phyloP scores from a whole-genome alignment of 2,888 invertebrate species.

The Acanthoscelides obtectus region DNA sequence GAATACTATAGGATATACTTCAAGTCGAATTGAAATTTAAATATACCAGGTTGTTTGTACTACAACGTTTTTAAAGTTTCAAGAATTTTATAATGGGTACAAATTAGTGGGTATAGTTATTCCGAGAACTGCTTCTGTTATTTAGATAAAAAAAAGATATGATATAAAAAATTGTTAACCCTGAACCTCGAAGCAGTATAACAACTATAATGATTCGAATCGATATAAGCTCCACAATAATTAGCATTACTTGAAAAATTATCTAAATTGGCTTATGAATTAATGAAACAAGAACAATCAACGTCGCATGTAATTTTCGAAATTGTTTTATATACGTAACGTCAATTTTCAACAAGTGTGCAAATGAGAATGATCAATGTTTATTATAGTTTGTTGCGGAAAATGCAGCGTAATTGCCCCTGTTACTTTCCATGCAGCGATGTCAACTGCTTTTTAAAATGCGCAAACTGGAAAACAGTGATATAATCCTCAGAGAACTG shows the following conservation, averaged over 20 bases:
- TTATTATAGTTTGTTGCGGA: too few relatives aligned
- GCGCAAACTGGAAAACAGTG: too few relatives aligned
- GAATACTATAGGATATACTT: too few relatives aligned
- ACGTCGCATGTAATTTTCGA: background rate
- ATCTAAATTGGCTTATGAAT: background rate
- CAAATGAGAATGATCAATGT: background rate
- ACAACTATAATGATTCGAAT: background rate
- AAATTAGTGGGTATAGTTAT: background rate
- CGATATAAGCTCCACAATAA: background rate
- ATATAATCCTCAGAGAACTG: too few relatives aligned
- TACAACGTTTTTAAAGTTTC: background rate
- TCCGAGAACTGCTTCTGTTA: background rate
- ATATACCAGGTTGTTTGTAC: too few relatives aligned
- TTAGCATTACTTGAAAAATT: background rate
- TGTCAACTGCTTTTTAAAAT: too few relatives aligned
- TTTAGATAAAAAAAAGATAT: background rate
- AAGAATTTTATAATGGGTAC: background rate
- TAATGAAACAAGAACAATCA: background rate
- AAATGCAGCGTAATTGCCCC: too few relatives aligned
- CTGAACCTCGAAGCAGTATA: background rate
- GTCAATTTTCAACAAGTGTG: background rate
- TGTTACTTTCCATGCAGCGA: too few relatives aligned
- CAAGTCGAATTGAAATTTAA: too few relatives aligned
- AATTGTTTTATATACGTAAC: background rate
- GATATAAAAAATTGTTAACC: background rate